Conservation (phyloP, 1,140 invertebrate genomes). For the Penaeus chinensis region DNA sequence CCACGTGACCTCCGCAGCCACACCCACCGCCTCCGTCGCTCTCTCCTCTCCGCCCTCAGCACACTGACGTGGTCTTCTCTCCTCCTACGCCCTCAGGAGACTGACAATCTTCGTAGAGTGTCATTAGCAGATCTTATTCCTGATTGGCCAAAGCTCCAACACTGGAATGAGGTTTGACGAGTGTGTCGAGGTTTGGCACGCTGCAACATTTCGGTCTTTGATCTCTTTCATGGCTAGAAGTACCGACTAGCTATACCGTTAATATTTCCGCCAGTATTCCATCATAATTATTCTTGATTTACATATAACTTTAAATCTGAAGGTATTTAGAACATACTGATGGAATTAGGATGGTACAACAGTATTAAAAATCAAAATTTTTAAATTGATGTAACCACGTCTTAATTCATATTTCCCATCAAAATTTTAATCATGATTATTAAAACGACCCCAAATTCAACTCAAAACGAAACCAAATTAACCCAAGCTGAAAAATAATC, state of each 20-base stretch:
- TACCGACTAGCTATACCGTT: constrained; percentile 23
- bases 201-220: constrained; percentile 42
- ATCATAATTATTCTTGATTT: constrained; percentile 19
- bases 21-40: background rate
- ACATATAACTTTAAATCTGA: too few relatives aligned
- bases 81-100: constrained; percentile 32
- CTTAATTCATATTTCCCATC: too few relatives aligned
- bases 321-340: too few relatives aligned
- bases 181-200: constrained; percentile 45
- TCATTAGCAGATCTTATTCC: constrained; percentile 65
- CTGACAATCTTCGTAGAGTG: constrained; percentile 39
- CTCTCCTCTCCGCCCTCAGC: background rate
- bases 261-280: background rate
- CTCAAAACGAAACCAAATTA: too few relatives aligned
- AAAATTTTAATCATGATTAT: too few relatives aligned
- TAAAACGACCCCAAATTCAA: too few relatives aligned
- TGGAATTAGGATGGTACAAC: too few relatives aligned
- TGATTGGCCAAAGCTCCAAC: constrained; percentile 65
- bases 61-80: background rate
- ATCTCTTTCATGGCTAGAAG: constrained; percentile 11
- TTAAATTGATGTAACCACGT: too few relatives aligned
- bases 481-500: too few relatives aligned
- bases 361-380: too few relatives aligned
- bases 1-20: too few relatives aligned
- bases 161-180: constrained; percentile 59